A percentile compares a stretch with the other conserved stretches of the same genome.
Evolutionary conservation across 1,140 invertebrate genomes (phyloP).

Genomic region (Drosophila erecta): DNA sequence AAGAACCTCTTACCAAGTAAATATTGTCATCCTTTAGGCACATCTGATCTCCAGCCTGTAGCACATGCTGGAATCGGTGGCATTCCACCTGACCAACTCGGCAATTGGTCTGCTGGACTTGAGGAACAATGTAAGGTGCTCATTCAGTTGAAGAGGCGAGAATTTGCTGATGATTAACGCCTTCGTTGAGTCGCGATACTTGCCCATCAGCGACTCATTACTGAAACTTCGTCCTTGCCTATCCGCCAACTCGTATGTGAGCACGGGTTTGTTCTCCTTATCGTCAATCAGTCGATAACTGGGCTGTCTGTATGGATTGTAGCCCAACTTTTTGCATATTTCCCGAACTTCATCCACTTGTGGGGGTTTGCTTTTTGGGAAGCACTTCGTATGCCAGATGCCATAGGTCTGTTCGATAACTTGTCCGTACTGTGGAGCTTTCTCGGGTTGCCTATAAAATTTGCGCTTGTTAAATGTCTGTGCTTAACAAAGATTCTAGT

Average conservation of each 20-base stretch:
- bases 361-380: slow-evolving; percentile 77
- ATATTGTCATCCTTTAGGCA: slow-evolving; percentile 27
- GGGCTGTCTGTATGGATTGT: slow-evolving; percentile 67
- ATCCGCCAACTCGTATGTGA: slow-evolving; percentile 62
- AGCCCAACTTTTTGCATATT: slow-evolving; percentile 85
- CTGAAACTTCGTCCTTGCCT: slow-evolving; percentile 61
- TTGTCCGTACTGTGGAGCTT: slow-evolving; percentile 84
- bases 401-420: slow-evolving; percentile 86
- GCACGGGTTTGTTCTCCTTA: slow-evolving; percentile 57
- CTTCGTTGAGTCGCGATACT: slow-evolving; percentile 76
- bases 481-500: neutral
- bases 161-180: slow-evolving; percentile 77
- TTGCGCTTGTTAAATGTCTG: slow-evolving; percentile 7
- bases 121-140: slow-evolving; percentile 74
- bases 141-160: slow-evolving; percentile 73
- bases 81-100: slow-evolving; percentile 73
- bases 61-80: slow-evolving; percentile 71
- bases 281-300: slow-evolving; percentile 80
- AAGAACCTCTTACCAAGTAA: slow-evolving; percentile 2
- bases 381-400: slow-evolving; percentile 87
- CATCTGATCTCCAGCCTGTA: slow-evolving; percentile 77
- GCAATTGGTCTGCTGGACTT: slow-evolving; percentile 80
- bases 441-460: slow-evolving; percentile 31
- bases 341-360: slow-evolving; percentile 76
- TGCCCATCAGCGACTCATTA: slow-evolving; percentile 58